Evolutionary conservation across 1,140 invertebrate genomes (phyloP), one percentile per base, ranked within the genome.

Genomic region (Bombus waltoni): DNA sequence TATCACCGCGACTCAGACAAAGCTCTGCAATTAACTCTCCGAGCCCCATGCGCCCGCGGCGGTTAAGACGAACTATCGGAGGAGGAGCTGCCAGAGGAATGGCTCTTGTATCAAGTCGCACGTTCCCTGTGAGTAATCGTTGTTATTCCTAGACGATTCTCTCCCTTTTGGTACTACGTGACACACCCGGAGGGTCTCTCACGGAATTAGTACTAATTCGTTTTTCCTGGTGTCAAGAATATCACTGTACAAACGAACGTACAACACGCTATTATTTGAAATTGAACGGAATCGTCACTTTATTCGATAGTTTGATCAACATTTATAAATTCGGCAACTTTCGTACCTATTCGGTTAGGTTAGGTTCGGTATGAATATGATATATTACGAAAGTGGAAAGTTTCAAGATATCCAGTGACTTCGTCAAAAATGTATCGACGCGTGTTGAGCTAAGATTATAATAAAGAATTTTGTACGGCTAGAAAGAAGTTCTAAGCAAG

Each of bases 1-100:
- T 92, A 92, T 92, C 88, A 91, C 88, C 84, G 86, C 83, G 91
- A 92, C 90, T 92, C 88, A 88, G 91, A 92, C 91, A 92, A 92
- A 92, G 89, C 91, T 90, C 72, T 76, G 90, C 91, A 92, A 92
- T 92, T 91, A 92, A 92, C 89, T 91, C 85, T 84, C 87, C 87
- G 81, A 86, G 68, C 71, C 70, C 88, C 70, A 78, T 79, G 88
- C 90, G 88, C 90, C 90, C 87, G 89, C 91, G 91, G 91, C 88
- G 91, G 87, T 92, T 90, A 91, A 89, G 91, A 91, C 91, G 89
- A 91, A 87, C 90, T 88, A 91, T 91, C 81, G 90, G 87, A 79
- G 85, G 84, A 89, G 88, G 85, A 82, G 83, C 74, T 83, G 85
- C 81, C 83, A 71, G 82, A 82, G 85, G 86, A 87, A 75, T 70